These are phyloP conservation scores for Phaedon cochleariae DNA, from an alignment of 2,888 invertebrate genomes.

Conservation along the genomic window DNA sequence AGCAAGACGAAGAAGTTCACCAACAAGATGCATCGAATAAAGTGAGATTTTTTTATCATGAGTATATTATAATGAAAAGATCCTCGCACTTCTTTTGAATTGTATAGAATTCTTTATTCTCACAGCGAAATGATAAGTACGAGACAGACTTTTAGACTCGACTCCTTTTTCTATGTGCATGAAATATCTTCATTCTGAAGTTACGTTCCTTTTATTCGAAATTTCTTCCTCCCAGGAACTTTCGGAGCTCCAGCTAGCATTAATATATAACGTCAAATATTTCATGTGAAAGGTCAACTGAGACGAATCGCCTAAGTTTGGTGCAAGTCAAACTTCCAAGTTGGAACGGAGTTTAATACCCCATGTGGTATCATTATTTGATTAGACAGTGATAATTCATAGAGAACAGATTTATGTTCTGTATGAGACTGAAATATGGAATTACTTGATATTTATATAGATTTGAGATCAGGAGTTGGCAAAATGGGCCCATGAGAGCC, in stretches of 20 bases:
- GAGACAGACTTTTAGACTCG: neutral
- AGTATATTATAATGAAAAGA: too few species aligned
- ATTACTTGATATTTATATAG: too few species aligned
- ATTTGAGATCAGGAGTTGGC: too few species aligned
- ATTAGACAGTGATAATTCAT: conserved; percentile 18
- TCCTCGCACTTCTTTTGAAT: too few species aligned
- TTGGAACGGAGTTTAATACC: conserved; percentile 3
- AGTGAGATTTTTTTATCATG: too few species aligned
- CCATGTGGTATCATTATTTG: conserved; percentile 20
- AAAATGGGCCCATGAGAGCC: too few species aligned
- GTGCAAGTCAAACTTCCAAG: conserved; percentile 6
- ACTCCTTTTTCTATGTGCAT: neutral
- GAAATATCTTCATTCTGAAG: neutral
- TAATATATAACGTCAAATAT: conserved; percentile 23
- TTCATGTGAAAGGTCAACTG: conserved; percentile 30
- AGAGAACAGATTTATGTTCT: neutral
- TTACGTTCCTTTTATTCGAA: conserved; percentile 28
- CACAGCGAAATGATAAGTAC: neutral
- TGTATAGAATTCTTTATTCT: neutral
- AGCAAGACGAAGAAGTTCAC: too few species aligned
- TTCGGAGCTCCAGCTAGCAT: conserved; percentile 19
- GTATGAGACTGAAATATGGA: neutral
- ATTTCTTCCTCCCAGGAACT: conserved; percentile 25
- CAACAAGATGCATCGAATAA: too few species aligned
- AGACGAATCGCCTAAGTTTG: conserved; percentile 24